Evolutionary conservation across 2,888 invertebrate genomes (phyloP), one percentile per base, ranked within the genome.

Genomic region (Microctonus aethiopoides): DNA sequence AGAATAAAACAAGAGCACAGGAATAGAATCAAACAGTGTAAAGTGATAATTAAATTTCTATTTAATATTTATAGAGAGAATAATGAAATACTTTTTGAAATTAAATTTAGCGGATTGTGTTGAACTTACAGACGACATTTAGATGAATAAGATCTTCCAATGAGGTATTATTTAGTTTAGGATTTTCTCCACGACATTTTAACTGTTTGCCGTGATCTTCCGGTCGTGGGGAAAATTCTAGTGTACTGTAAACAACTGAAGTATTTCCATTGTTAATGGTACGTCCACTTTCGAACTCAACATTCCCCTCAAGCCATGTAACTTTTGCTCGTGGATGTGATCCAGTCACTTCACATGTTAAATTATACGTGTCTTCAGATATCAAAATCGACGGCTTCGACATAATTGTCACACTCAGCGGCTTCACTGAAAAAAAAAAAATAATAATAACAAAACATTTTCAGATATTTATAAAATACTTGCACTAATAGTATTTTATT

Each of bases 51-150:
- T 3, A 4, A 7, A 32, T 32, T 3, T 5, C 32, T 63, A 54
- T 61, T 67, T 62, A 57, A 52, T 56, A 63, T 63, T 56, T 39
- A 60, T 59, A 29, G 59, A 41, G 39, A 22, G 54, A 3, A 10
- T 22, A n/a, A 24, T 41, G 16, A 61, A 63, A 56, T 32, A 39
- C 26, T 51, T 68, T 29, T 61, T 52, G 60, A 20, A 39, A 61
- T 22, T 67, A 51, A 26, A 41, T 32, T 26, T 1, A 16, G 16
- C n/a, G n/a, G 20, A n/a, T 5, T 2, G 16, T 46, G 29, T 5
- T 0, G 16, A 87, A 94, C 96, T 95, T 89, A 96, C 96, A 96
- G 81, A 95, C 94, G 78, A 96, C 94, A 87, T 95, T 95, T 76
- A 96, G 88, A 82, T 91, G 91, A 86, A 94, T 92, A 34, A 91